phyloP scores from a whole-genome alignment of 2,113 vertebrate species.

The Cariama cristata region DNA sequence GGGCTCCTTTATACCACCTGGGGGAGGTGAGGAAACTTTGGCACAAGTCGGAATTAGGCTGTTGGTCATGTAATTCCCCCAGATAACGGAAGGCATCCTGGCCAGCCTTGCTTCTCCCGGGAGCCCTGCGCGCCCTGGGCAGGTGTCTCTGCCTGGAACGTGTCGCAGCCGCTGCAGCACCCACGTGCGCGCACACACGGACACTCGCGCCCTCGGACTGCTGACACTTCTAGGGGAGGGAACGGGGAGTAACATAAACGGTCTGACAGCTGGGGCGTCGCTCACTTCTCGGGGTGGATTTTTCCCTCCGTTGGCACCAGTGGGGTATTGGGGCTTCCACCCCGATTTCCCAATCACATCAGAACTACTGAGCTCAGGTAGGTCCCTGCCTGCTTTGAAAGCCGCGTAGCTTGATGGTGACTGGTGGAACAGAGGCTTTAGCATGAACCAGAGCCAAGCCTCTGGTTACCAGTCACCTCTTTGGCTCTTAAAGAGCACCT shows the following conservation, averaged over 20 bases:
- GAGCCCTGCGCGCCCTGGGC: not conserved
- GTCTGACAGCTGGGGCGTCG: not conserved
- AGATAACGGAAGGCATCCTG: too few relatives aligned
- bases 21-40: not conserved
- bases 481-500: not conserved
- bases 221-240: not conserved
- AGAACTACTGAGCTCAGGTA: rapidly evolving
- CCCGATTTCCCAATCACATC: rapidly evolving
- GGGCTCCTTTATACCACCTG: not conserved
- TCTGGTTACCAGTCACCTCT: not conserved
- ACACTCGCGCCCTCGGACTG: not conserved
- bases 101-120: not conserved
- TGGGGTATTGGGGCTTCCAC: rapidly evolving
- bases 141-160: rapidly evolving
- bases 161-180: not conserved
- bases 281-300: rapidly evolving
- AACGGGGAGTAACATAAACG: not conserved
- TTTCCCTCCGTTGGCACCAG: not conserved
- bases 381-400: not conserved
- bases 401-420: not conserved
- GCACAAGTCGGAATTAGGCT: not conserved
- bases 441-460: rapidly evolving
- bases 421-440: not conserved
- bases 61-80: not conserved
- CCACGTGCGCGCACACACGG: rapidly evolving